Percentiles rank a stretch among this genome's conserved stretches.
These are phyloP conservation scores for Drosophila chauvacae DNA, from an alignment of 1,140 invertebrate genomes.

Conservation along the genomic window DNA sequence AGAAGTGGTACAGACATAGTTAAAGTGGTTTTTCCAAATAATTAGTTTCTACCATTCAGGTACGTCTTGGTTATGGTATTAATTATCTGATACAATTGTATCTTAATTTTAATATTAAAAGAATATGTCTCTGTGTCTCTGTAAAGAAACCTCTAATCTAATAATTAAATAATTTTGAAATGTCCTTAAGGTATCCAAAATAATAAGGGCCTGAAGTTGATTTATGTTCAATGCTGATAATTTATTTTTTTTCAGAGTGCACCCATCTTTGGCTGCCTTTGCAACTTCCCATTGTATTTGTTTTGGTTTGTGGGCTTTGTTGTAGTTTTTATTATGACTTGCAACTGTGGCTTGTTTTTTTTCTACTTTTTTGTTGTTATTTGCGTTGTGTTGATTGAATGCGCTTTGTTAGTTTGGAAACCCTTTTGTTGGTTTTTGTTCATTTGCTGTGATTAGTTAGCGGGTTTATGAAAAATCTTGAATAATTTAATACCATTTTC, in stretches of 20 bases:
- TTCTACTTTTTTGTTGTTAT: conserved; percentile 52
- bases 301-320: conserved; percentile 61
- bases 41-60: background rate
- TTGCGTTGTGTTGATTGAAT: conserved; percentile 74
- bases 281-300: conserved; percentile 46
- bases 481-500: conserved; percentile 36
- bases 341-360: conserved; percentile 58
- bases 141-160: background rate
- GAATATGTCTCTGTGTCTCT: too few relatives aligned
- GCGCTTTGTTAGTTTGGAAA: conserved; percentile 66
- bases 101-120: background rate
- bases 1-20: background rate
- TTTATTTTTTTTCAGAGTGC: conserved; percentile 21
- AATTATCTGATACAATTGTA: background rate
- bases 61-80: background rate
- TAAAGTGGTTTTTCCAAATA: background rate
- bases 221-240: background rate
- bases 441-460: conserved; percentile 58
- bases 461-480: conserved; percentile 29
- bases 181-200: background rate
- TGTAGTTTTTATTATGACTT: conserved; percentile 80
- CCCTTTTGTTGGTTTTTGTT: conserved; percentile 48
- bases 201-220: background rate
- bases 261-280: conserved; percentile 5
- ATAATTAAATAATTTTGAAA: background rate